Evolutionary conservation across 2,113 vertebrate species (phyloP).

Genomic region (Scolopax mira): DNA sequence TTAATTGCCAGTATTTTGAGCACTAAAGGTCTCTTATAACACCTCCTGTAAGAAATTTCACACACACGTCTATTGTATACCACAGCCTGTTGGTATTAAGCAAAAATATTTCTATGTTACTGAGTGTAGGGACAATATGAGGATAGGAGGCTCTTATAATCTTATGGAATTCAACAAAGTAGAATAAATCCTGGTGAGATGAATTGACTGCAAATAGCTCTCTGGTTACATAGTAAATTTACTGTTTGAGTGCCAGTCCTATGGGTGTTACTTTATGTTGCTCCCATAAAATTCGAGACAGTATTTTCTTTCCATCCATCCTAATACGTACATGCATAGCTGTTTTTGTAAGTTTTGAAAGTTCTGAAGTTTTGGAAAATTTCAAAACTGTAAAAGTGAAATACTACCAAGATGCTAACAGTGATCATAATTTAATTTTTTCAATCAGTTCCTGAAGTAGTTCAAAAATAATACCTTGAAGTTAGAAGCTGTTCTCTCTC

Average conservation of each 20-base stretch:
- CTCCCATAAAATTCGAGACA: not conserved
- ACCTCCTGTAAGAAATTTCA: not conserved
- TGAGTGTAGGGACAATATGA: no score
- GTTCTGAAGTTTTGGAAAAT: constrained; percentile 18
- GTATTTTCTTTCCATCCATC: not conserved
- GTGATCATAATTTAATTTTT: not conserved
- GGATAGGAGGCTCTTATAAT: not conserved
- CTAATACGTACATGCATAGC: not conserved
- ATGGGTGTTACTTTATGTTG: not conserved
- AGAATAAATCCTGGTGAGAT: not conserved
- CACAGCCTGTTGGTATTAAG: not conserved
- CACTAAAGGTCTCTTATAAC: not conserved
- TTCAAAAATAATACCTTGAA: not conserved
- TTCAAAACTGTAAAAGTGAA: not conserved
- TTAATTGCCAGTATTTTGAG: not conserved
- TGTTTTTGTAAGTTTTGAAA: not conserved
- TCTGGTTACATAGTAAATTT: not conserved
- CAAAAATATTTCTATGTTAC: not conserved
- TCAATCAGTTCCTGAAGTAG: not conserved
- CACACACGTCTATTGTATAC: rapidly evolving
- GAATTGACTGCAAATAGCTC: not conserved
- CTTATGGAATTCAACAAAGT: not conserved
- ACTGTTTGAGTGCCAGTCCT: not conserved
- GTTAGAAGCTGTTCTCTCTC: not conserved
- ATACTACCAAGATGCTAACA: not conserved